Evolutionary conservation across 2,888 invertebrate genomes (phyloP).

Genomic region (Fissipunctia ypsillon): DNA sequence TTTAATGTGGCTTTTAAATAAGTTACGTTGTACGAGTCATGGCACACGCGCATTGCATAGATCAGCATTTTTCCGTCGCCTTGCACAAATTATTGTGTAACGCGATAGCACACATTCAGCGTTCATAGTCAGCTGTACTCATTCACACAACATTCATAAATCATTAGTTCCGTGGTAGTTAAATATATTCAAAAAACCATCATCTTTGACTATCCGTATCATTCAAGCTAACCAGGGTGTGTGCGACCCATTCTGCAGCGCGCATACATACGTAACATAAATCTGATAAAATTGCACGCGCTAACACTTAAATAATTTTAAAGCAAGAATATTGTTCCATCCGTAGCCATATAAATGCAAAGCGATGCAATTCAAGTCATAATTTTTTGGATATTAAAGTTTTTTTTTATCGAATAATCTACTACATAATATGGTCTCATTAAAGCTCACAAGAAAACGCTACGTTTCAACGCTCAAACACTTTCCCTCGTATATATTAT

Average conservation of each 20-base stretch:
- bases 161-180: too few relatives aligned
- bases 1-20: conserved; percentile 2
- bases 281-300: not conserved
- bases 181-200: too few relatives aligned
- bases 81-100: too few relatives aligned
- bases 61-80: too few relatives aligned
- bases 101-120: too few relatives aligned
- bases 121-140: too few relatives aligned
- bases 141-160: too few relatives aligned
- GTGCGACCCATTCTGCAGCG: too few relatives aligned
- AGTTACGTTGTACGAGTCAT: too few relatives aligned
- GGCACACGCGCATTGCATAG: too few relatives aligned
- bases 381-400: not conserved
- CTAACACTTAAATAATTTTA: not conserved
- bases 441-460: conserved; percentile 4
- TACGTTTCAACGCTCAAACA: conserved; percentile 24
- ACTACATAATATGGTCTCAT: not conserved
- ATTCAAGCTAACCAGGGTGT: too few relatives aligned
- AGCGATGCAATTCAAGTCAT: not conserved
- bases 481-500: conserved; percentile 39
- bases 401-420: not conserved
- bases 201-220: too few relatives aligned
- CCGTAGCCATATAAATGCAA: not conserved
- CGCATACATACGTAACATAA: not conserved
- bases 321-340: not conserved